Conservation (phyloP, 2,888 invertebrate species). For the Cancer borealis region DNA sequence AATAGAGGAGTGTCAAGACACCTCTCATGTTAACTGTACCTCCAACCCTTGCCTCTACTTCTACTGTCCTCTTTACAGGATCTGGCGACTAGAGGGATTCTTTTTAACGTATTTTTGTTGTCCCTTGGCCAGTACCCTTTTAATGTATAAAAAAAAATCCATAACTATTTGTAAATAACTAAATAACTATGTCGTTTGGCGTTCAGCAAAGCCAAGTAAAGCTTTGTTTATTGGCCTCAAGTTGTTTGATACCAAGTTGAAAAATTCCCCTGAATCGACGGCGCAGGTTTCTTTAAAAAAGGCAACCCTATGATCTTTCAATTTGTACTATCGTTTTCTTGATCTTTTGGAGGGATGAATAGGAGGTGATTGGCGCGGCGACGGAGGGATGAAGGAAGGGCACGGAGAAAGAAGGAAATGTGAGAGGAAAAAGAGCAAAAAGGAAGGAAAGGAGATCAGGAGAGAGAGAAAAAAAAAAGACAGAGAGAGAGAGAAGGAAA, state of each 20-base stretch:
- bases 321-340: background rate
- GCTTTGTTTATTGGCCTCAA: background rate
- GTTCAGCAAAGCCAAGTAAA: background rate
- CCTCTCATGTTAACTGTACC: no score
- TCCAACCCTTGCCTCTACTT: no score
- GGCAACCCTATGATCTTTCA: background rate
- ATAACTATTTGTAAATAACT: no score
- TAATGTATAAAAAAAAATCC: no score
- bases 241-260: background rate
- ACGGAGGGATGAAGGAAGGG: background rate
- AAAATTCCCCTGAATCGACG: background rate
- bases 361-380: background rate
- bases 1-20: no score
- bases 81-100: no score
- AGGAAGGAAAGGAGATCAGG: background rate
- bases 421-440: no score
- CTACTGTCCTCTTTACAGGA: no score
- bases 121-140: no score
- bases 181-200: no score
- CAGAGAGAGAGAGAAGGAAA: no score
- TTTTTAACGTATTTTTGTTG: no score
- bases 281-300: background rate
- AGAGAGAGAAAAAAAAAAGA: background rate
- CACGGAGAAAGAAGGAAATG: background rate
- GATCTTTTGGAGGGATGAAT: conserved; percentile 1